Evolutionary conservation across 2,888 invertebrate genomes (phyloP).

Genomic region (Venusia cambrica): DNA sequence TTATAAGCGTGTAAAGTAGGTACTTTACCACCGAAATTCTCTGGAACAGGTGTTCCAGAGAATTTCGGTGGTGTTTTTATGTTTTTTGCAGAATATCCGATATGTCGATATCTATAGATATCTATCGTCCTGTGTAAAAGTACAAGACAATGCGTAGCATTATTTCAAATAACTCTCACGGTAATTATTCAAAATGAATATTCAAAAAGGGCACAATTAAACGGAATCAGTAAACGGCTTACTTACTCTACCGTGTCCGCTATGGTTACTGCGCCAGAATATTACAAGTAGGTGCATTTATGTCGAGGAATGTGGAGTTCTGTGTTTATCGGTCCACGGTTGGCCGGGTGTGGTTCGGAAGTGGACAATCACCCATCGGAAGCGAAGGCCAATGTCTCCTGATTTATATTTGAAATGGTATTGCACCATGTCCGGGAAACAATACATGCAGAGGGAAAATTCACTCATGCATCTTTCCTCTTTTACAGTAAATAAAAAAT

Average conservation of each 20-base stretch:
- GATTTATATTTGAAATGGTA: slow-evolving; percentile 54
- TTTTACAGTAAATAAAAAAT: too few relatives aligned
- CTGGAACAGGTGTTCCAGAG: too few relatives aligned
- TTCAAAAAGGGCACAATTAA: slow-evolving; percentile 17
- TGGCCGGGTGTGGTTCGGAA: slow-evolving; percentile 55
- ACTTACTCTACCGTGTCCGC: slow-evolving; percentile 32
- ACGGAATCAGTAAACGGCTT: slow-evolving; percentile 20
- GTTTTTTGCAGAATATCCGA: too few relatives aligned
- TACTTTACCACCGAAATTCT: too few relatives aligned
- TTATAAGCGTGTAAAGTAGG: too few relatives aligned
- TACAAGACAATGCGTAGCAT: too few relatives aligned
- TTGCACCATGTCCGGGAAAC: slow-evolving; percentile 19
- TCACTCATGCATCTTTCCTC: slow-evolving; percentile 3
- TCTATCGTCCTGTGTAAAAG: too few relatives aligned
- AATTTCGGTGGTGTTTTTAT: too few relatives aligned
- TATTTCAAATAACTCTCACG: slow-evolving; percentile 10
- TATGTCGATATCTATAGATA: too few relatives aligned
- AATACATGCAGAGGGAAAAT: slow-evolving; percentile 13
- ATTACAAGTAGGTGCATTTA: slow-evolving; percentile 11
- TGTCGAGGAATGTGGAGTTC: slow-evolving; percentile 48
- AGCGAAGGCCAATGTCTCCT: slow-evolving; percentile 44
- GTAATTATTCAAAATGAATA: slow-evolving; percentile 15
- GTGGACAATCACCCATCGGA: slow-evolving; percentile 63
- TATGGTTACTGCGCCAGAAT: slow-evolving; percentile 32
- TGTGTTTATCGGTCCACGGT: slow-evolving; percentile 37